Conservation (phyloP, 2,113 vertebrate species). For the Pardalotus punctatus region DNA sequence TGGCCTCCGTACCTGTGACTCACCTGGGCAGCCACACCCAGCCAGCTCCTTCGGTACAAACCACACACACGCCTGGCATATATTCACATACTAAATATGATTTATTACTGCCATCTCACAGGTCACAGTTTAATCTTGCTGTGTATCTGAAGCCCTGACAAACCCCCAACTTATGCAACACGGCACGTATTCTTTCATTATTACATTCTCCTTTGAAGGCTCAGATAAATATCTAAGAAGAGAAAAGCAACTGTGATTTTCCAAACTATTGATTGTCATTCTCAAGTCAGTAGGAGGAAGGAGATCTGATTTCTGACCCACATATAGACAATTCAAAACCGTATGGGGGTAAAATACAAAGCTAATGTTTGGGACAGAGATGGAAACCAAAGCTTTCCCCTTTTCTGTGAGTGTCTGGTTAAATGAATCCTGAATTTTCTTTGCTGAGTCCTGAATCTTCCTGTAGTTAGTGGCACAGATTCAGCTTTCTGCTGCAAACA, state of each 20-base stretch:
- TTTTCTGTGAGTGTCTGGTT: neutral
- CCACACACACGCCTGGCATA: neutral
- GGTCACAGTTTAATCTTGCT: neutral
- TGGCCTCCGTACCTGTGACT: neutral
- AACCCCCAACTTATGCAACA: neutral
- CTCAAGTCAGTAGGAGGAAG: neutral
- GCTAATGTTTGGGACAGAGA: neutral
- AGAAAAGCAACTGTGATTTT: neutral
- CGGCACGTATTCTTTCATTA: neutral
- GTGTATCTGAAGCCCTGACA: neutral
- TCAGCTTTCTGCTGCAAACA: neutral
- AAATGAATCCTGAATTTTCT: neutral
- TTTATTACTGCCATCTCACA: neutral
- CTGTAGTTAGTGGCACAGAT: fast-evolving
- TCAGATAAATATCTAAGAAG: neutral
- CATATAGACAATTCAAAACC: neutral
- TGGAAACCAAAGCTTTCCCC: neutral
- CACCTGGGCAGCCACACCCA: neutral
- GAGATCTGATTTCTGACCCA: neutral
- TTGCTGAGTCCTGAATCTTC: neutral
- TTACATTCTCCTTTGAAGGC: neutral
- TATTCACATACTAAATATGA: neutral
- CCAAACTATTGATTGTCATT: neutral
- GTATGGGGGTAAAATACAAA: neutral
- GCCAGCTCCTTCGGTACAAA: neutral